phyloP scores from a whole-genome alignment of 2,113 vertebrate genomes.

The Phalacrocorax carbo region DNA sequence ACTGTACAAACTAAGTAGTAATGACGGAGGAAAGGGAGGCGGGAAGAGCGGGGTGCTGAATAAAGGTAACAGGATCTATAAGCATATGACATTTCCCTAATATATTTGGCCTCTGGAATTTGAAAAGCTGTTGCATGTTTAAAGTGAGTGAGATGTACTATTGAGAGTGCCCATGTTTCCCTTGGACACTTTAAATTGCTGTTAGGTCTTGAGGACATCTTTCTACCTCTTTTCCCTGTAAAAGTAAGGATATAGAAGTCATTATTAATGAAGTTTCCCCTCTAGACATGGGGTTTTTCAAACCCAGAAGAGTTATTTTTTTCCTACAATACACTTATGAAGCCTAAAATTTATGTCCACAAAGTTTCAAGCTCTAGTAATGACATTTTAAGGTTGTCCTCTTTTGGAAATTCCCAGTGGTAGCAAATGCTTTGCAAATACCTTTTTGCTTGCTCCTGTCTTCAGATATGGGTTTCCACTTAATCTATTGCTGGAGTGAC shows the following conservation, averaged over 20 bases:
- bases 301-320: neutral
- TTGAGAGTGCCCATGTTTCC: neutral
- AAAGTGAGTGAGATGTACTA: neutral
- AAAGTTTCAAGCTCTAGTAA: neutral
- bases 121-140: neutral
- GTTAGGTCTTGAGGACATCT: neutral
- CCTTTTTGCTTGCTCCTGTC: neutral
- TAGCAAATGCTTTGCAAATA: neutral
- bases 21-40: constrained; percentile 23
- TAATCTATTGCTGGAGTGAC: neutral
- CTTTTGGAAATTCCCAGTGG: neutral
- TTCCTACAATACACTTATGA: neutral
- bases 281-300: neutral
- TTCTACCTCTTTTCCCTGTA: neutral
- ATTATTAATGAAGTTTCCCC: neutral
- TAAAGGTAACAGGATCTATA: constrained; percentile 42
- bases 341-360: neutral
- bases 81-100: constrained; percentile 43
- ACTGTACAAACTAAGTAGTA: constrained; percentile 7
- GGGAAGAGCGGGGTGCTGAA: neutral
- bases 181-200: neutral
- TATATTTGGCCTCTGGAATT: constrained; percentile 45
- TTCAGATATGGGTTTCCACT: neutral
- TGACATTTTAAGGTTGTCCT: neutral
- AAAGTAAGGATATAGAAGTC: neutral